Base-by-base conservation (phyloP, 2,797 vertebrate species). In the Enteromius treurensis region DNA sequence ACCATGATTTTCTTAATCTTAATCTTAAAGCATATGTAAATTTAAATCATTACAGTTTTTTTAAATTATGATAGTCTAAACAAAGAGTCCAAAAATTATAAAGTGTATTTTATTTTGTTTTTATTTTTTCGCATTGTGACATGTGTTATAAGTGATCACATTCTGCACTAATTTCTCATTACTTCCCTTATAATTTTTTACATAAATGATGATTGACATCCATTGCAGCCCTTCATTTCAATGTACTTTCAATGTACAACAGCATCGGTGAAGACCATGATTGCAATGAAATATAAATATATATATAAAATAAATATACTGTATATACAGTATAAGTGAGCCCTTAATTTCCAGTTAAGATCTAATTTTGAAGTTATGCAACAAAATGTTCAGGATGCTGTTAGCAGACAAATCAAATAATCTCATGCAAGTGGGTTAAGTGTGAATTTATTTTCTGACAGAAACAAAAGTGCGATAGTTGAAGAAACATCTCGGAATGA, bases 401-500 rank as follows among this genome's bases (percentile, higher is more conserved):
- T 17, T 26, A n/a, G 34, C 14, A 26, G 34, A 60, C 73, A 60
- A 76, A 76, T 58, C 34, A 42, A 42, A 60, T 42, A 60, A 62
- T 64, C 55, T 45, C 62, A 40, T 3, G 15, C 23, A 29, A 77
- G 37, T 45, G 40, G 47, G 23, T 19, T 45, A 60, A 74, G 29
- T 74, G 32, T 4, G 19, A n/a, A 74, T 8, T n/a, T 55, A 37
- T 71, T 73, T 73, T 73, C 45, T 8, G n/a, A 17, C n/a, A 26
- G 47, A 51, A 29, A 32, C 32, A 55, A 40, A 55, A 37, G 64
- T 49, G 15, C 13, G n/a, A 11, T 49, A 69, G 47, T 51, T 37
- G 64, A 68, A 79, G 47, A 80, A 80, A 80, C 45, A 40, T 32
- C 29, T 51, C 3, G 2, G 6, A 37, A 37, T 55, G 32, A 68